phyloP scores from a whole-genome alignment of 1,140 invertebrate genomes.

The Xylocopa sonorina region DNA sequence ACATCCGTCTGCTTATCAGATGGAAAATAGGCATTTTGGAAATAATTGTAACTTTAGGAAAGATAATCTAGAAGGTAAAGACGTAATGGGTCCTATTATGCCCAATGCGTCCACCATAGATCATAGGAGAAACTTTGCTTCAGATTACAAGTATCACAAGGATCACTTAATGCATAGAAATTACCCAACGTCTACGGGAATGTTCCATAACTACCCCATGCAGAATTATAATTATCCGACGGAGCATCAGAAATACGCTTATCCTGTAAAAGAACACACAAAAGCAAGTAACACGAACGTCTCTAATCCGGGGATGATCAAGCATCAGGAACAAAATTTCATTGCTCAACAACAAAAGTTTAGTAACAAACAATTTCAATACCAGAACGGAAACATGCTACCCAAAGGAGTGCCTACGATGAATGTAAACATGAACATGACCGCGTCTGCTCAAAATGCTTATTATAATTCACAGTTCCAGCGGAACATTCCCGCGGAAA shows the following conservation, averaged over 20 bases:
- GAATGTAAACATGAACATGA: slow-evolving; percentile 57
- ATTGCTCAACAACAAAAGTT: slow-evolving; percentile 74
- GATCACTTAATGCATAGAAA: slow-evolving; percentile 67
- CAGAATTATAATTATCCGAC: slow-evolving; percentile 72
- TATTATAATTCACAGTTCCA: slow-evolving; percentile 72
- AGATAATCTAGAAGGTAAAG: slow-evolving; percentile 70
- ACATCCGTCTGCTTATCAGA: slow-evolving; percentile 61
- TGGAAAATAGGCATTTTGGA: slow-evolving; percentile 70
- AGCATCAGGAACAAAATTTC: slow-evolving; percentile 72
- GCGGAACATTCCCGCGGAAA: slow-evolving; percentile 66
- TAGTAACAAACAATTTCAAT: slow-evolving; percentile 71
- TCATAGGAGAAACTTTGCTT: slow-evolving; percentile 71
- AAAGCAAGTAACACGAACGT: slow-evolving; percentile 62
- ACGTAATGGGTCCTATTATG: slow-evolving; percentile 41
- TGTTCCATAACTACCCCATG: slow-evolving; percentile 74
- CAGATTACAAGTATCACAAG: slow-evolving; percentile 76
- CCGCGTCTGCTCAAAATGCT: slow-evolving; percentile 69
- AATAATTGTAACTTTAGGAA: slow-evolving; percentile 72
- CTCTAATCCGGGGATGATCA: slow-evolving; percentile 69
- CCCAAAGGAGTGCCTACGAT: slow-evolving; percentile 60
- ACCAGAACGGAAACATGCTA: slow-evolving; percentile 68
- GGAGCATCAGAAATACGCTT: slow-evolving; percentile 77
- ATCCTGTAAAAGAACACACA: slow-evolving; percentile 72
- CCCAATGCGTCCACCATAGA: slow-evolving; percentile 57
- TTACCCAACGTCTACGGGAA: slow-evolving; percentile 67